Evolutionary conservation across 1,140 invertebrate genomes (phyloP), one percentile per base, ranked within the genome.

Genomic region (Oreohelix idahoensis): DNA sequence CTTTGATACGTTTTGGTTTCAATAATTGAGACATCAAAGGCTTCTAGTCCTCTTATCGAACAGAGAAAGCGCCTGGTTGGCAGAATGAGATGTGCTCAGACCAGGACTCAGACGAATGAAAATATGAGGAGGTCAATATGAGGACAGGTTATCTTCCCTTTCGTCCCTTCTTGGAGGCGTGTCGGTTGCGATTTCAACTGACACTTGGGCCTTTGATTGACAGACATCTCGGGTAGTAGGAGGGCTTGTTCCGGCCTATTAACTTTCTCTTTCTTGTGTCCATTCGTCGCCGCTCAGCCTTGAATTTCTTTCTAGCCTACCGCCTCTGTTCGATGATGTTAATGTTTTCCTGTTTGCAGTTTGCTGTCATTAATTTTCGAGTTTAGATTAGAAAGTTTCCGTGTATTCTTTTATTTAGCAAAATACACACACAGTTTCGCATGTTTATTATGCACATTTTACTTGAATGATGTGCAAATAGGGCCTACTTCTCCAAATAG

Each of bases 181-280:
- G 63, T 66, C 63, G 23, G 8, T 32, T 32, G 29, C 8, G 63
- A 66, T 66, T 66, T 66, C 63, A n/a, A 5, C 63, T 32, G n/a
- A 66, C n/a, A 35, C 63, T 32, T 32, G 63, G 23, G n/a, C 17
- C 63, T 11, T 32, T 66, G 63, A 66, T 66, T 66, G 63, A 66
- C 63, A 66, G 63, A 66, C 5, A n/a, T 29, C 29, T 66, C 10
- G 29, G 11, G 63, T 66, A 5, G 63, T 32, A 66, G 63, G 63
- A 66, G 63, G 63, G 63, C 29, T 66, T 66, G 63, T 66, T 66
- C 63, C 63, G 29, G 63, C 63, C 63, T 66, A 66, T 66, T 66
- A 66, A 66, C 63, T 66, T 66, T 66, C 63, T 66, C 63, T 66
- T 66, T 66, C 63, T 66, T 66, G 63, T 66, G 2, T 23, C 29